phyloP scores from a whole-genome alignment of 2,113 vertebrate species.

The Thunnus thynnus region DNA sequence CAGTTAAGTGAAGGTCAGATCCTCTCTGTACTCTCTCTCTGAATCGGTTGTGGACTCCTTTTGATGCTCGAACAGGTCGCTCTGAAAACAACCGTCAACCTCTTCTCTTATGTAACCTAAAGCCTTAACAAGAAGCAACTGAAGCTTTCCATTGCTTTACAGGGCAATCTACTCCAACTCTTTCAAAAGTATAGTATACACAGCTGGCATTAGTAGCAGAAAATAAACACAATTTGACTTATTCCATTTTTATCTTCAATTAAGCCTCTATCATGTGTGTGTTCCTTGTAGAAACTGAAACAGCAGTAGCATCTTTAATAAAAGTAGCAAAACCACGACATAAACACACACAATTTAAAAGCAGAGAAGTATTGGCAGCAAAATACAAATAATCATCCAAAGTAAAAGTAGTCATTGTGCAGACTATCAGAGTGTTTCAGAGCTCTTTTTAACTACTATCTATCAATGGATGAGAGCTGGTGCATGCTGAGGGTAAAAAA shows the following conservation, averaged over 20 bases:
- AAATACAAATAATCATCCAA: no score
- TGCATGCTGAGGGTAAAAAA: no score
- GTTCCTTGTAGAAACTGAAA: neutral
- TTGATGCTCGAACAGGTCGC: constrained; percentile 29
- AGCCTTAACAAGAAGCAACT: neutral
- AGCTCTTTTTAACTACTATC: no score
- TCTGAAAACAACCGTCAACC: constrained; percentile 23
- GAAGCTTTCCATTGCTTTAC: neutral
- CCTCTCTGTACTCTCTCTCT: constrained; percentile 29
- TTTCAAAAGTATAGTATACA: neutral
- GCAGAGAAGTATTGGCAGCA: no score
- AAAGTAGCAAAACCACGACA: no score
- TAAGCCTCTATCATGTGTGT: neutral
- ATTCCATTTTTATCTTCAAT: neutral
- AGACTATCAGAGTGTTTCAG: no score
- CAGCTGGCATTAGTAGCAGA: neutral
- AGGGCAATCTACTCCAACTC: neutral
- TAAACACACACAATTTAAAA: no score
- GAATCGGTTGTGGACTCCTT: constrained; percentile 26
- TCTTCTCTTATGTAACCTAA: constrained; percentile 27
- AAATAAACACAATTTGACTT: no score
- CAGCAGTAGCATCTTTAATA: no score
- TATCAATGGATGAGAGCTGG: no score
- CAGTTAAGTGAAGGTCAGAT: constrained; percentile 56
- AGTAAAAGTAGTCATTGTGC: no score